A percentile compares a stretch with the other conserved stretches of the same genome.
Evolutionary conservation across 2,888 invertebrate species (phyloP).

Genomic region (Orchestes rusci): DNA sequence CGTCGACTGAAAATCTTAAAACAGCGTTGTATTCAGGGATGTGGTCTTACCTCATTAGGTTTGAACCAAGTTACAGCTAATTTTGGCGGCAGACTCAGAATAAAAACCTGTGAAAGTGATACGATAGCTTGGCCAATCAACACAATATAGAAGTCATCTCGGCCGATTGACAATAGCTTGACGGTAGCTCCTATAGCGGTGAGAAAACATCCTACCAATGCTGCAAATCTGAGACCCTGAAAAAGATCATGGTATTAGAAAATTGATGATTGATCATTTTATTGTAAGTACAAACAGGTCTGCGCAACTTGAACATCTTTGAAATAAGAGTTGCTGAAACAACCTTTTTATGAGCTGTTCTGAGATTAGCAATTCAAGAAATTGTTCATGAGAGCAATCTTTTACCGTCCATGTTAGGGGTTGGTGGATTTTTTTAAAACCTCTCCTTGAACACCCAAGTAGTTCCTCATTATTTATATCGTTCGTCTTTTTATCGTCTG

Average conservation of each 20-base stretch:
- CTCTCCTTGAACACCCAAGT: no score
- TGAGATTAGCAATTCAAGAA: no score
- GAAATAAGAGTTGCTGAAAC: no score
- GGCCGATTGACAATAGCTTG: slow-evolving; percentile 76
- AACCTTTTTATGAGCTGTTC: no score
- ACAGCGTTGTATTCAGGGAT: neutral
- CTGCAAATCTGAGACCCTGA: slow-evolving; percentile 76
- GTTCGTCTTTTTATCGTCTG: no score
- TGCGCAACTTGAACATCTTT: no score
- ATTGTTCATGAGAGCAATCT: no score
- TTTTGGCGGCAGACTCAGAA: slow-evolving; percentile 82
- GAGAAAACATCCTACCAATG: slow-evolving; percentile 71
- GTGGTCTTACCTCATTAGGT: slow-evolving; percentile 74
- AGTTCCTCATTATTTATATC: no score
- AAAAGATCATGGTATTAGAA: slow-evolving; percentile 1
- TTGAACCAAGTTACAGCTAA: slow-evolving; percentile 97
- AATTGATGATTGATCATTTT: neutral
- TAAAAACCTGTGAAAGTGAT: slow-evolving; percentile 83
- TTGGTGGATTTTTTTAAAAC: no score
- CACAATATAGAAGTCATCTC: slow-evolving; percentile 76
- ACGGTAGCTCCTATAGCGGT: slow-evolving; percentile 85
- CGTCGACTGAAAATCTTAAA: no score
- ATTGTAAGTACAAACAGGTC: no score
- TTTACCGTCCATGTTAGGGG: no score
- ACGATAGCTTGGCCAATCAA: slow-evolving; percentile 83